Percentiles rank a stretch among this genome's conserved stretches.
phyloP scores from a whole-genome alignment of 1,140 invertebrate species.

The Limonius californicus region DNA sequence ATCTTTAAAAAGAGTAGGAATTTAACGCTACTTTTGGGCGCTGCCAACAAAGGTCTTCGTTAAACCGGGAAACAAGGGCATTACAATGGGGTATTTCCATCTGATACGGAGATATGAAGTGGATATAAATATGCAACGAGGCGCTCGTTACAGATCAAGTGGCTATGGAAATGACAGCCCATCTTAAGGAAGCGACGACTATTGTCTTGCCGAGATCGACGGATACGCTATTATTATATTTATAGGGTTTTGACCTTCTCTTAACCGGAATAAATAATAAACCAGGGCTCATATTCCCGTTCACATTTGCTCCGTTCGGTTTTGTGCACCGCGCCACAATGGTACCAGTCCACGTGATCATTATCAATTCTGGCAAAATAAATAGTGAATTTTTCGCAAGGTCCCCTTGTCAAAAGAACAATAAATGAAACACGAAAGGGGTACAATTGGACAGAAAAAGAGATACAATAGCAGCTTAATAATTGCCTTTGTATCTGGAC shows the following conservation, averaged over 20 bases:
- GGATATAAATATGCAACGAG: slow-evolving; percentile 14
- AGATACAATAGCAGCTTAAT: neutral
- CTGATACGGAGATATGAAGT: slow-evolving; percentile 14
- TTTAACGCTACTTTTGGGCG: neutral
- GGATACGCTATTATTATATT: neutral
- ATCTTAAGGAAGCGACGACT: slow-evolving; percentile 10
- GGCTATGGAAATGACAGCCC: slow-evolving; percentile 10
- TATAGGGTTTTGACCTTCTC: too few species aligned
- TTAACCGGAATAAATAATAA: too few species aligned
- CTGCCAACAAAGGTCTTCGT: slow-evolving; percentile 1
- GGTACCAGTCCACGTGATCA: too few species aligned
- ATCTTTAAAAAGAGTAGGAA: too few species aligned
- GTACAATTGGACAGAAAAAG: neutral
- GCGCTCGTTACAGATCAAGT: slow-evolving; percentile 13
- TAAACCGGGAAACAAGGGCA: neutral
- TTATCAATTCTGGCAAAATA: too few species aligned
- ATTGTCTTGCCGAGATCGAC: neutral
- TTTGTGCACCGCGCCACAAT: too few species aligned
- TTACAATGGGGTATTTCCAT: slow-evolving; percentile 7
- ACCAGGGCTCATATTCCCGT: too few species aligned
- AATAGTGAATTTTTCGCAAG: too few species aligned
- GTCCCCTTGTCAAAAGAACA: neutral
- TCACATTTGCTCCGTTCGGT: too few species aligned
- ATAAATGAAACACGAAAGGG: neutral
- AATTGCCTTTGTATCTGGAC: neutral